A percentile compares a stretch with the other conserved stretches of the same genome.
Conservation (phyloP, 2,113 vertebrate species). For the Syrmaticus mikado region DNA sequence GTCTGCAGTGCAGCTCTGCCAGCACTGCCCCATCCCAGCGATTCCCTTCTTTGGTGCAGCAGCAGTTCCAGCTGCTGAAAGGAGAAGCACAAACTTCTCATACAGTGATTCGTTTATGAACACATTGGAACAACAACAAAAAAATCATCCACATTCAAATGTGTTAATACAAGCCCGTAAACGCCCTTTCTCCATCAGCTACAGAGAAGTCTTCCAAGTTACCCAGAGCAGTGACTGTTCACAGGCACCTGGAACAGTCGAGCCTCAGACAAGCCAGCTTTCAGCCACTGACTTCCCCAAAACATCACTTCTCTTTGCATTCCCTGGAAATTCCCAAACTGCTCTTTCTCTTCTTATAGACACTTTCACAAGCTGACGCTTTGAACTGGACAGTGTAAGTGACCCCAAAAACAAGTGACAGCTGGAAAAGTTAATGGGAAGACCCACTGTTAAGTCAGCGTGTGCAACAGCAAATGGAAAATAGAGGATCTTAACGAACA, state of each 20-base stretch:
- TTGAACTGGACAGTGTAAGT: background rate
- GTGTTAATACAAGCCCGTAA: background rate
- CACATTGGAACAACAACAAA: fast-evolving
- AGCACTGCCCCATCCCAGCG: background rate
- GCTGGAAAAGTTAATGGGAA: conserved; percentile 57
- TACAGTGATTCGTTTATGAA: background rate
- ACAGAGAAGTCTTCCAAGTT: background rate
- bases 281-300: background rate
- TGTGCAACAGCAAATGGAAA: conserved; percentile 56
- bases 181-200: background rate
- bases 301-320: background rate
- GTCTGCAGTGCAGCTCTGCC: background rate
- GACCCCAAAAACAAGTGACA: background rate
- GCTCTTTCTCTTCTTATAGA: background rate
- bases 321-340: background rate
- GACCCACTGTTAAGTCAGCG: conserved; percentile 43
- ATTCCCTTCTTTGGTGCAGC: conserved; percentile 35
- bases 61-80: background rate
- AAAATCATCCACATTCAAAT: no score
- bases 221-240: background rate
- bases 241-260: background rate
- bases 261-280: background rate
- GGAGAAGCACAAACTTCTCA: background rate
- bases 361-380: background rate
- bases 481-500: conserved; percentile 57